phyloP scores from a whole-genome alignment of 2,797 vertebrate species.

The Chaenodraco wilsoni region DNA sequence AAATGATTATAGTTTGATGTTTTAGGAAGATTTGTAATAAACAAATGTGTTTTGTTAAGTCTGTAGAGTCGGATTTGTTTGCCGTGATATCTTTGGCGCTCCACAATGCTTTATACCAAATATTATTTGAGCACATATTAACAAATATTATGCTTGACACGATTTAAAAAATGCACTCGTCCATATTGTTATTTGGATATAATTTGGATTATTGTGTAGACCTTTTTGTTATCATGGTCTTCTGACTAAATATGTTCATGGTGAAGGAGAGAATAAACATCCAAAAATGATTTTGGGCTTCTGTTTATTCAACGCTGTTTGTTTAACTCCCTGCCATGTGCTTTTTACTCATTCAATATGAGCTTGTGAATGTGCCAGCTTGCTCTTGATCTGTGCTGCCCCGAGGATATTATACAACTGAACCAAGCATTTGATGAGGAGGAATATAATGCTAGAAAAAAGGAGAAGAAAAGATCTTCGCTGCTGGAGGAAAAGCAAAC shows the following conservation, averaged over 20 bases:
- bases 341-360: constrained; percentile 24
- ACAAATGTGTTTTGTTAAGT: too few species aligned
- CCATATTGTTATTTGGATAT: too few species aligned
- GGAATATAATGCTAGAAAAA: constrained; percentile 2
- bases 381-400: constrained; percentile 23
- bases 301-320: constrained; percentile 23
- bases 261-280: constrained; percentile 15
- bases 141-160: too few species aligned
- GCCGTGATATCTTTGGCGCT: too few species aligned
- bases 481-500: constrained; percentile 38
- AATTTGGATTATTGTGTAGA: too few species aligned
- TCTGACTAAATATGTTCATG: constrained; percentile 15
- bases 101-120: too few species aligned
- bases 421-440: constrained; percentile 32
- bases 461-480: constrained; percentile 20
- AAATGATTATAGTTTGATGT: too few species aligned
- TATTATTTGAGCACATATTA: too few species aligned
- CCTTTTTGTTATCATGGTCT: neutral
- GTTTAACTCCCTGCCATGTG: constrained; percentile 31
- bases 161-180: too few species aligned
- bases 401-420: constrained; percentile 40
- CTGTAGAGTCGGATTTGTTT: too few species aligned
- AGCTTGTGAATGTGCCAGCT: constrained; percentile 28
- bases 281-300: neutral
- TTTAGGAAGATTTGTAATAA: too few species aligned